A percentile compares a stretch with the other conserved stretches of the same genome.
Conservation (phyloP, 2,888 invertebrate genomes). For the Epinotia brunnichana region DNA sequence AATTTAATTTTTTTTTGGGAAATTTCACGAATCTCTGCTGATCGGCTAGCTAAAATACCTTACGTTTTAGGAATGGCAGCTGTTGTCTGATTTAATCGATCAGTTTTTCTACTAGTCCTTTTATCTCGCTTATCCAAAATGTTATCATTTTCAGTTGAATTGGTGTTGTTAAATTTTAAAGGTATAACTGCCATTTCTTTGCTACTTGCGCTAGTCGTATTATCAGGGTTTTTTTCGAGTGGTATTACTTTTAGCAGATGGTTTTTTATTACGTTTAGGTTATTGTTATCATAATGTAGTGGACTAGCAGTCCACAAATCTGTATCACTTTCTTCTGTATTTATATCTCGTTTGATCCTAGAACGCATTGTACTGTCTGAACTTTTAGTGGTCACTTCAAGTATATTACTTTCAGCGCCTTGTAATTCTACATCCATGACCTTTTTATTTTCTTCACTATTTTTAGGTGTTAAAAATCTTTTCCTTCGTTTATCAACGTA, state of each 20-base stretch:
- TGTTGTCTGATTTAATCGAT: slow-evolving; percentile 79
- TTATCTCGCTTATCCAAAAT: slow-evolving; percentile 75
- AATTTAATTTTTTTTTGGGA: not conserved
- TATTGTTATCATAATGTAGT: slow-evolving; percentile 53
- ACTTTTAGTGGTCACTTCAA: slow-evolving; percentile 55
- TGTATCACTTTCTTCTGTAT: slow-evolving; percentile 61
- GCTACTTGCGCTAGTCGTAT: slow-evolving; percentile 50
- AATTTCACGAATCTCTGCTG: not conserved
- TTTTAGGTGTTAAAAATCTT: slow-evolving; percentile 67
- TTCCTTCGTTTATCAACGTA: slow-evolving; percentile 76
- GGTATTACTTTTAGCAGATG: slow-evolving; percentile 73
- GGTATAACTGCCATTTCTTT: slow-evolving; percentile 71
- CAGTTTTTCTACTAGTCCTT: slow-evolving; percentile 80
- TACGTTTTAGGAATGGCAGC: slow-evolving; percentile 80
- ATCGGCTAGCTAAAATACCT: slow-evolving; percentile 48
- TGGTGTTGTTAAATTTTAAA: slow-evolving; percentile 69
- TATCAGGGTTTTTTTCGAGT: slow-evolving; percentile 53
- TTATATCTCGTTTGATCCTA: slow-evolving; percentile 65
- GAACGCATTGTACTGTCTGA: slow-evolving; percentile 52
- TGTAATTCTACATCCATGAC: slow-evolving; percentile 62
- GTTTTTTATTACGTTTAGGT: slow-evolving; percentile 55
- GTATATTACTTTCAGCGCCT: slow-evolving; percentile 56
- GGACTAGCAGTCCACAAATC: slow-evolving; percentile 61
- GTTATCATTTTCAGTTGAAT: slow-evolving; percentile 73
- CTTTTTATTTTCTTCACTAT: slow-evolving; percentile 59